Evolutionary conservation across 2,888 invertebrate species (phyloP).

Genomic region (Coleophora deauratella): DNA sequence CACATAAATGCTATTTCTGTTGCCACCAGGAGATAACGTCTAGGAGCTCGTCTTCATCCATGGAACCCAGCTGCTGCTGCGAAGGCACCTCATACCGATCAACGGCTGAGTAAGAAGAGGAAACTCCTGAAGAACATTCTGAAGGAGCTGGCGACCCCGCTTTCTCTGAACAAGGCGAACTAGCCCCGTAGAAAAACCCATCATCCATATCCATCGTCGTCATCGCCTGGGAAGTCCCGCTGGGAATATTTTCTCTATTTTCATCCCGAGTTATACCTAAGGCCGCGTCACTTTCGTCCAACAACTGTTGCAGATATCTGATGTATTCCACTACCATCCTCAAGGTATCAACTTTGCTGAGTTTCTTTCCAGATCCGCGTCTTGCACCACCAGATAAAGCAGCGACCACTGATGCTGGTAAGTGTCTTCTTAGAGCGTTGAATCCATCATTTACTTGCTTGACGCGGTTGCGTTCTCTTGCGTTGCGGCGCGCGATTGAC

Average conservation of each 20-base stretch:
- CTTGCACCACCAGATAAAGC: conserved; percentile 78
- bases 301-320: conserved; percentile 84
- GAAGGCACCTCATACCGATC: conserved; percentile 58
- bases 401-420: conserved; percentile 86
- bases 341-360: conserved; percentile 92
- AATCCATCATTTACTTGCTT: conserved; percentile 97
- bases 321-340: conserved; percentile 94
- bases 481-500: conserved; percentile 92
- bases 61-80: conserved; percentile 78
- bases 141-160: conserved; percentile 84
- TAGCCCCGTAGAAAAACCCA: conserved; percentile 64
- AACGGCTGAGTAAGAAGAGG: conserved; percentile 61
- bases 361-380: conserved; percentile 86
- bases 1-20: conserved; percentile 72
- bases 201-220: conserved; percentile 66
- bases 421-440: conserved; percentile 89
- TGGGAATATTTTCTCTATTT: conserved; percentile 64
- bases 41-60: conserved; percentile 91
- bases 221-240: conserved; percentile 48
- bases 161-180: conserved; percentile 79
- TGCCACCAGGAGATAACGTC: conserved; percentile 92
- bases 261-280: conserved; percentile 62
- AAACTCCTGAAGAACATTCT: conserved; percentile 76
- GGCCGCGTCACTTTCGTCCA: conserved; percentile 82
- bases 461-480: conserved; percentile 94